phyloP scores from a whole-genome alignment of 1,140 invertebrate species.

The Drosophila kikkawai region DNA sequence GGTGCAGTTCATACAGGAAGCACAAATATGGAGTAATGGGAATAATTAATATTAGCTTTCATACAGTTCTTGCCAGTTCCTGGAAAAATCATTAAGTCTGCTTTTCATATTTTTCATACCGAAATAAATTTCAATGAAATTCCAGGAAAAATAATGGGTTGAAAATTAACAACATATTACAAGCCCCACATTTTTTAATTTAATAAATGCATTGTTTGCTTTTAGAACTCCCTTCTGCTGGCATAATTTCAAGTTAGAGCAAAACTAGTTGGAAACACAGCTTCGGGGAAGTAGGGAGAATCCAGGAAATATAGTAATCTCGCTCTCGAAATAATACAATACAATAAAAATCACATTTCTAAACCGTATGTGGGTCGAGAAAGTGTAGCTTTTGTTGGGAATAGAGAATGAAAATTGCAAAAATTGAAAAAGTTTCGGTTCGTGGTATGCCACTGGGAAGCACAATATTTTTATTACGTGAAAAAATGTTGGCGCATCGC shows the following conservation, averaged over 20 bases:
- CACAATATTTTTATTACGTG: constrained; percentile 37
- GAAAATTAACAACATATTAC: not conserved
- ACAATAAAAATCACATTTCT: constrained; percentile 19
- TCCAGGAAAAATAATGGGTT: not conserved
- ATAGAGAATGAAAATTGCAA: constrained; percentile 6
- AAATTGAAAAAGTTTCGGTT: constrained; percentile 43
- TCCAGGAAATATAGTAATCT: not conserved
- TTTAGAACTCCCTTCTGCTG: too few relatives aligned
- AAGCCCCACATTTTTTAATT: not conserved
- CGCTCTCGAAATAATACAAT: not conserved
- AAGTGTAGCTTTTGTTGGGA: not conserved
- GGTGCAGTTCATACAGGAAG: constrained; percentile 8
- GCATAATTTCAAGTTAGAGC: constrained; percentile 9
- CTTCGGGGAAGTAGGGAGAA: not conserved
- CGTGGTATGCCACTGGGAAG: constrained; percentile 4
- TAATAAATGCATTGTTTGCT: constrained; percentile 7
- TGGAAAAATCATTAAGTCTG: not conserved
- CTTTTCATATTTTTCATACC: not conserved
- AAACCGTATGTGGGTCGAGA: constrained; percentile 4
- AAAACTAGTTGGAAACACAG: not conserved
- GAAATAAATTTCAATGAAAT: constrained; percentile 4
- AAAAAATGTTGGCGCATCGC: constrained; percentile 3
- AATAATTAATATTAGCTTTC: constrained; percentile 23
- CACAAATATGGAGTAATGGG: constrained; percentile 17
- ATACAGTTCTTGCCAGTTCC: not conserved